A percentile compares a stretch with the other conserved stretches of the same genome.
Evolutionary conservation across 2,888 invertebrate genomes (phyloP).

Genomic region (Crematogaster levior): DNA sequence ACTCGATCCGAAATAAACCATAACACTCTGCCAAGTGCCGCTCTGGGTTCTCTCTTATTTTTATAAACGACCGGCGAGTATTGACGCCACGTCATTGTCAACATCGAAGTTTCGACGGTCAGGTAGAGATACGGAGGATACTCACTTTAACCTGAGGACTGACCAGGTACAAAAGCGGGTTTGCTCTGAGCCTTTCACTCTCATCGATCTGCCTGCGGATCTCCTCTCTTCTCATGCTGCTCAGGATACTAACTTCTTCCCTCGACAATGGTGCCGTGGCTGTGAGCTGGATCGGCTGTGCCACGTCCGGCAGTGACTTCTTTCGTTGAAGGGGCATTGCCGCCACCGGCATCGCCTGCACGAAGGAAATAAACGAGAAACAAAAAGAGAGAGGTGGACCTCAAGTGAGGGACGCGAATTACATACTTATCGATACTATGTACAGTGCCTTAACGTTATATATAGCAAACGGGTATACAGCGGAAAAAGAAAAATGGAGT

Average conservation of each 20-base stretch:
- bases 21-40: conserved; percentile 26
- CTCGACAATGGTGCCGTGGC: conserved; percentile 95
- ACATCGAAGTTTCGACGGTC: not conserved
- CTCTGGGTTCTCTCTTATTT: not conserved
- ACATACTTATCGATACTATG: conserved; percentile 19
- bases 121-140: conserved; percentile 59
- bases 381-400: conserved; percentile 53
- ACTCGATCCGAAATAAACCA: conserved; percentile 21
- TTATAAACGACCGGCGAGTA: not conserved
- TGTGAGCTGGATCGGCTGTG: conserved; percentile 91
- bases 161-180: conserved; percentile 97
- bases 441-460: not conserved
- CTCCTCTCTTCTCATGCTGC: conserved; percentile 97
- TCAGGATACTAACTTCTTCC: conserved; percentile 97
- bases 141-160: conserved; percentile 98
- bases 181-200: conserved; percentile 96
- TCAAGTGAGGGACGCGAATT: not conserved
- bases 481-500: conserved; percentile 24
- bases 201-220: conserved; percentile 96
- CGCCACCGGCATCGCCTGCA: conserved; percentile 92
- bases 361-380: conserved; percentile 71
- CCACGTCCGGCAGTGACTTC: conserved; percentile 98
- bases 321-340: conserved; percentile 93
- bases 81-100: not conserved
- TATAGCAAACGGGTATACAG: conserved; percentile 4